Evolutionary conservation across 2,888 invertebrate genomes (phyloP), one percentile per base, ranked within the genome.

Genomic region (Chloromyia formosa): DNA sequence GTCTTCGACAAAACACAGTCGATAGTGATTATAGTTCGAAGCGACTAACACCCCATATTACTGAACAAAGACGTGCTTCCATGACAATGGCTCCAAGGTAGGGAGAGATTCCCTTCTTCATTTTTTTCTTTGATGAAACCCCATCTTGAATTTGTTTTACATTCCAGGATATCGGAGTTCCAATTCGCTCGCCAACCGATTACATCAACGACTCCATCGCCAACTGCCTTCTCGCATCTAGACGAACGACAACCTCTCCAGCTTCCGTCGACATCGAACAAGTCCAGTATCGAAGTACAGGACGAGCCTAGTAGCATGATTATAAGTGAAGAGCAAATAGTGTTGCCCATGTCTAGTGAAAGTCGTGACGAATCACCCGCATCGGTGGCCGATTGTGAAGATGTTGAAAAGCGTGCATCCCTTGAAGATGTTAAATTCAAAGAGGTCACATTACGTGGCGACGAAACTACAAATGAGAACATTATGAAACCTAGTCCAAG

Each of bases 1-100:
- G 87, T 35, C 86, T 92, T 77, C 90, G 92, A 80, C 91, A 91
- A 84, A 90, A 89, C 83, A 91, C 91, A 58, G 85, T 91, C 62
- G 91, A 92, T 81, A 90, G 90, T 60, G 90, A 89, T 1, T 84
- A 88, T 76, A 88, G 88, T 69, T 86, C 87, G 60, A 84, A 84
- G 76, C 82, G 81, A 75, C 79, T 83, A 77, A 81, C 82, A 77
- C 83, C 84, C 27, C 81, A 80, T 75, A 80, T 81, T 45, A 81
- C 80, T 23, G 86, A 86, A 78, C 84, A 83, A 80, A 82, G 84
- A 75, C 82, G 84, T 78, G 84, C 84, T 74, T 84, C 84, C 75
- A 81, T 83, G 75, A 83, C 85, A 16, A 83, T 83, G 78, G 82
- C 83, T 56, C 82, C 83, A 58, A 83, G 82, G 86, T 85, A 80